phyloP scores from a whole-genome alignment of 2,113 vertebrate species.

The Oncorhynchus nerka region DNA sequence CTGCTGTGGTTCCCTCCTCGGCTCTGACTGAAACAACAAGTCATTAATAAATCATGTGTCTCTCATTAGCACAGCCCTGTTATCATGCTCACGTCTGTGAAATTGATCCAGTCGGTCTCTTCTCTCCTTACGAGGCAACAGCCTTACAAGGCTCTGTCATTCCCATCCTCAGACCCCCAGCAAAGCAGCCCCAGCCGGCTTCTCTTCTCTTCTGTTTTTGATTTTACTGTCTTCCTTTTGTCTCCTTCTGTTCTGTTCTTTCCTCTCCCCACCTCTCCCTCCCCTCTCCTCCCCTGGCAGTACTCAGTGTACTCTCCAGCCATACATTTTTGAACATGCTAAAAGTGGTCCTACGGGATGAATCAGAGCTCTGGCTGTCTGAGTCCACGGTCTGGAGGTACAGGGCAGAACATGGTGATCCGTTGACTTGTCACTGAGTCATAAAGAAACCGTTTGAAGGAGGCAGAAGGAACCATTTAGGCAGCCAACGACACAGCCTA shows the following conservation, averaged over 20 bases:
- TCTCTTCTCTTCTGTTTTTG: too few species aligned
- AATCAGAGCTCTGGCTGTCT: neutral
- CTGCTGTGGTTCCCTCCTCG: constrained; percentile 7
- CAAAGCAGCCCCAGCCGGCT: neutral
- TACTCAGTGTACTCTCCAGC: neutral
- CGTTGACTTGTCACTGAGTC: neutral
- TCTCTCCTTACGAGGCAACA: constrained; percentile 39
- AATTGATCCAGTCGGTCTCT: constrained; percentile 56
- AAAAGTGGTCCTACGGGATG: neutral
- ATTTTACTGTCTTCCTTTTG: neutral
- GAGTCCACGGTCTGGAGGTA: neutral
- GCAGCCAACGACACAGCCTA: neutral
- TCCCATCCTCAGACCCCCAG: constrained; percentile 33
- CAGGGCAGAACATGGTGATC: neutral
- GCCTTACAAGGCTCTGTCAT: constrained; percentile 19
- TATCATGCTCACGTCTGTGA: constrained; percentile 57
- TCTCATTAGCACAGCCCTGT: constrained; percentile 62
- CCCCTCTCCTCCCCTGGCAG: neutral
- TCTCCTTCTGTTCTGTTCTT: neutral
- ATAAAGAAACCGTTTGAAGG: neutral
- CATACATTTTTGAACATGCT: constrained; percentile 5
- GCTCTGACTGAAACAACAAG: constrained; percentile 49
- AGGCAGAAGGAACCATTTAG: neutral
- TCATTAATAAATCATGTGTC: constrained; percentile 69
- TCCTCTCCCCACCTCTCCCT: neutral